Evolutionary conservation across 2,888 invertebrate species (phyloP).

Genomic region (Chrysolina americana): DNA sequence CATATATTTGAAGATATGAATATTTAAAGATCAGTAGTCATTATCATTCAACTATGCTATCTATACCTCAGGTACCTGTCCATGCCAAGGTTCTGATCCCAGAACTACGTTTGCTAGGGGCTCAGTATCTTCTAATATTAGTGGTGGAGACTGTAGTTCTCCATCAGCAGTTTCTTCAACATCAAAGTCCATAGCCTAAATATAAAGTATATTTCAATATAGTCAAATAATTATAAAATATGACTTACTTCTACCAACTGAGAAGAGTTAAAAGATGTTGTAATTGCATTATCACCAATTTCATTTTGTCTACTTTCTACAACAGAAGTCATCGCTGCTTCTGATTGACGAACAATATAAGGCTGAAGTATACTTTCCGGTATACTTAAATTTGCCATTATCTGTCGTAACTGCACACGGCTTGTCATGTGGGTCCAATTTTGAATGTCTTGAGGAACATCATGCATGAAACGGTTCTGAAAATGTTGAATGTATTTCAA

Average conservation of each 20-base stretch:
- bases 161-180: conserved; percentile 59
- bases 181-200: conserved; percentile 73
- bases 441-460: conserved; percentile 63
- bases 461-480: conserved; percentile 62
- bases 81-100: conserved; percentile 76
- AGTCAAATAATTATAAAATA: neutral
- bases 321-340: conserved; percentile 43
- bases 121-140: conserved; percentile 62
- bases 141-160: conserved; percentile 49
- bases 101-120: conserved; percentile 72
- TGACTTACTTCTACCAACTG: conserved; percentile 51
- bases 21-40: neutral
- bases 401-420: conserved; percentile 59
- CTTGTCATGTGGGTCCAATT: conserved; percentile 64
- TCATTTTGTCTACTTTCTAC: conserved; percentile 25
- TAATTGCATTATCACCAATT: conserved; percentile 18
- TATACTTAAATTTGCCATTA: conserved; percentile 60
- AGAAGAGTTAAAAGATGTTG: conserved; percentile 30
- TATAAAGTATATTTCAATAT: neutral
- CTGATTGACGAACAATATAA: conserved; percentile 62
- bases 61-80: conserved; percentile 73
- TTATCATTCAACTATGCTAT: conserved; percentile 43
- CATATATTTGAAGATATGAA: neutral
- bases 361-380: conserved; percentile 61
- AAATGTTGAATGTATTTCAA: neutral